These are phyloP conservation scores for Stegophylla sp. DNA, from an alignment of 2,888 invertebrate genomes.

Conservation along the genomic window DNA sequence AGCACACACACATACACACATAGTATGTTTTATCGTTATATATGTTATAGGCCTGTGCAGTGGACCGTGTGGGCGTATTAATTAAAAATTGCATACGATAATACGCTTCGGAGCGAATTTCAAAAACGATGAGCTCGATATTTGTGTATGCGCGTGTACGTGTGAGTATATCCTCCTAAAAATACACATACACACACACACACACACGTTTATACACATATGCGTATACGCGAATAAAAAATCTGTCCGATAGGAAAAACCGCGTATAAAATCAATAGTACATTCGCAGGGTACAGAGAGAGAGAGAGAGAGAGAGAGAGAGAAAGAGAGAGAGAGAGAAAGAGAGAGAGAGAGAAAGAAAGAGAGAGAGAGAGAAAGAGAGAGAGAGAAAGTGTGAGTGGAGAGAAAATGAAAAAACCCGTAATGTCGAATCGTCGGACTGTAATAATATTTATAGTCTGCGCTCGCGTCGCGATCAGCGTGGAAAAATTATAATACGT, in stretches of 20 bases:
- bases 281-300: not conserved
- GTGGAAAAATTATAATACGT: too few species aligned
- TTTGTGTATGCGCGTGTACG: not conserved
- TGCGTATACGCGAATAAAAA: constrained; percentile 20
- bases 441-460: too few species aligned
- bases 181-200: not conserved
- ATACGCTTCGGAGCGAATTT: constrained; percentile 6
- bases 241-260: constrained; percentile 13
- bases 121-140: not conserved
- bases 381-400: too few species aligned
- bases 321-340: too few species aligned
- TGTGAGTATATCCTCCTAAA: too few species aligned
- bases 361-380: too few species aligned
- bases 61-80: constrained; percentile 23
- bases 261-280: constrained; percentile 42
- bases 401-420: not conserved
- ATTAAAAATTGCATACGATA: constrained; percentile 48
- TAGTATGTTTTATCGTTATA: not conserved
- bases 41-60: not conserved
- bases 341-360: too few species aligned
- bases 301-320: too few species aligned
- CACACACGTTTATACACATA: not conserved
- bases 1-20: not conserved
- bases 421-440: not conserved
- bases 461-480: too few species aligned